Evolutionary conservation across 2,888 invertebrate species (phyloP).

Genomic region (Campoplex capitator): DNA sequence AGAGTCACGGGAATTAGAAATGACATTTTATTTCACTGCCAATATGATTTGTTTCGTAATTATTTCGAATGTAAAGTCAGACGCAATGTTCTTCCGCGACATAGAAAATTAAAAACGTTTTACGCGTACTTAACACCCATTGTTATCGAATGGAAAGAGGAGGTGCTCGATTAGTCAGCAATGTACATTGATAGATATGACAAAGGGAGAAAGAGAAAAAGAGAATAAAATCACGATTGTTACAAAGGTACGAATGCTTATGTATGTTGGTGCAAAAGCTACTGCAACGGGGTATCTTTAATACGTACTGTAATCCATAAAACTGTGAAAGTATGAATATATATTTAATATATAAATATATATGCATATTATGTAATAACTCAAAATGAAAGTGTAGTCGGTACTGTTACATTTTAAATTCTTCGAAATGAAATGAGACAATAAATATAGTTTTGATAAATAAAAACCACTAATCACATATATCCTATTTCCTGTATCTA

Average conservation of each 20-base stretch:
- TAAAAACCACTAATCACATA: slow-evolving; percentile 51
- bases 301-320: slow-evolving; percentile 70
- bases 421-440: slow-evolving; percentile 82
- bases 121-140: neutral
- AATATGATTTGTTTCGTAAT: slow-evolving; percentile 25
- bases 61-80: slow-evolving; percentile 18
- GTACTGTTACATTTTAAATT: slow-evolving; percentile 82
- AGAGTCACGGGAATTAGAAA: neutral
- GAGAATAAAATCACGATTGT: slow-evolving; percentile 30
- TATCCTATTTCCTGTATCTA: neutral
- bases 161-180: slow-evolving; percentile 42
- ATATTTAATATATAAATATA: slow-evolving; percentile 35
- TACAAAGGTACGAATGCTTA: slow-evolving; percentile 77
- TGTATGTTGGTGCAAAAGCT: slow-evolving; percentile 76
- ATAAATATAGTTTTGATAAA: slow-evolving; percentile 84
- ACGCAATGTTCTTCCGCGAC: slow-evolving; percentile 19
- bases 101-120: neutral
- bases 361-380: slow-evolving; percentile 46
- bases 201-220: slow-evolving; percentile 12
- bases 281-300: slow-evolving; percentile 69
- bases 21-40: slow-evolving; percentile 44
- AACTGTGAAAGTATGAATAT: slow-evolving; percentile 78
- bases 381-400: slow-evolving; percentile 78
- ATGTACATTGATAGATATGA: slow-evolving; percentile 57
- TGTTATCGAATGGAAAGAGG: slow-evolving; percentile 6